A percentile compares a stretch with the other conserved stretches of the same genome.
Conservation (phyloP, 92 coral and sea anemone genomes). For the Paragorgia papillata region DNA sequence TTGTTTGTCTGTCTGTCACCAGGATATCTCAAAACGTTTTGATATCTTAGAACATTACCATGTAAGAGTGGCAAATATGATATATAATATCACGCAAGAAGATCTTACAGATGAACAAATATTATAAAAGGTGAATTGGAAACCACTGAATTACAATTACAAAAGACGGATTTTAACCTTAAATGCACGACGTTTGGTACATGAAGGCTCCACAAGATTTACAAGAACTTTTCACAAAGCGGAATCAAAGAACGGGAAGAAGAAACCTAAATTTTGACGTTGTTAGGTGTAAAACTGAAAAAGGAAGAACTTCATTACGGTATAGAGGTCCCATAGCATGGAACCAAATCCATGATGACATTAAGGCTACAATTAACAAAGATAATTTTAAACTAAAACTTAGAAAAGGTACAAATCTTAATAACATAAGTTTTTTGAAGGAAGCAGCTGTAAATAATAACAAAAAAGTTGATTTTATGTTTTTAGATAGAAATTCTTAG, state of each 20-base stretch:
- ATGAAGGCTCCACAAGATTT: constrained; percentile 19
- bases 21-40: too few relatives aligned
- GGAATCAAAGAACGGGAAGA: constrained; percentile 17
- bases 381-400: constrained; percentile 31
- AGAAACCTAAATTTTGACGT: constrained; percentile 10
- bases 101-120: constrained; percentile 16
- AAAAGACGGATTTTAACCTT: constrained; percentile 15
- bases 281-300: constrained; percentile 24
- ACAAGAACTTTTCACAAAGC: constrained; percentile 14
- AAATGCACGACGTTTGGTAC: constrained; percentile 14
- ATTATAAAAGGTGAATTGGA: constrained; percentile 18
- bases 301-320: constrained; percentile 20
- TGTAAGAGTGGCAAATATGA: constrained; percentile 2
- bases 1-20: too few relatives aligned
- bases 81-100: constrained; percentile 24
- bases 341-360: constrained; percentile 17
- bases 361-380: neutral
- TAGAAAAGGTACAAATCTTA: constrained; percentile 22
- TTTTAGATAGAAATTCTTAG: constrained; percentile 12
- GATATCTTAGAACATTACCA: constrained; percentile 20
- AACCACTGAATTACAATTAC: neutral
- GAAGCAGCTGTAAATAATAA: constrained; percentile 44
- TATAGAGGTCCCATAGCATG: constrained; percentile 30
- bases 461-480: constrained; percentile 6
- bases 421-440: constrained; percentile 33